Base-by-base conservation (phyloP, 2,113 vertebrate species). In the Galbula dea region DNA sequence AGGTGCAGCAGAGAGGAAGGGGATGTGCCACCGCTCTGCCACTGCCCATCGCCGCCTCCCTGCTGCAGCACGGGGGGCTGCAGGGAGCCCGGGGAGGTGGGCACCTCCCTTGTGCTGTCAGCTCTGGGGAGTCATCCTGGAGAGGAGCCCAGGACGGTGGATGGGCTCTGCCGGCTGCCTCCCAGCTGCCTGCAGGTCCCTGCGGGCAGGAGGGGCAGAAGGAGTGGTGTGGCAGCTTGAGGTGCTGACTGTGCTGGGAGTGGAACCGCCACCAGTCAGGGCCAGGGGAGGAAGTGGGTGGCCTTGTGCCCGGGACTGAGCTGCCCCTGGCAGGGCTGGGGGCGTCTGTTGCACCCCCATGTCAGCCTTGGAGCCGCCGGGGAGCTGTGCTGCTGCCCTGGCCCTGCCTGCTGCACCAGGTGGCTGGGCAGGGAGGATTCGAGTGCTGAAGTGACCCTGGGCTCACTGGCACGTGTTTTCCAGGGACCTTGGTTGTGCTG, bases 51-150 rank as follows among this genome's bases (percentile, higher is more conserved):
- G 1, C 54, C 1, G 2, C 19, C 37, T 41, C 39, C 62, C 15
- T 14, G 43, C 24, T 62, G 66, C 18, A 10, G 24, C 0, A 5
- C 1, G n/a, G 1, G 48, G 45, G 23, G 30, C 45, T 66, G 58
- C 48, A 23, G 23, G 48, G 34, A 77, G 30, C 63, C 39, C 2
- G 1, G 59, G 5, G 54, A 23, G 43, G 45, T 6, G 49, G 11
- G 48, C 57, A 36, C 2, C 4, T 36, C 34, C 49, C 26, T 14
- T 8, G 41, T 22, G 57, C 79, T 49, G 21, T 36, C 1, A 2
- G 15, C n/a, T 41, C 6, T 0, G 0, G 43, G 8, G 32, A 22
- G 12, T 1, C n/a, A 12, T 39, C 12, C 22, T 1, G 0, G 21
- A 17, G 27, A 19, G 51, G 6, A 66, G 8, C 12, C 12, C 24